Percentiles rank a stretch among this genome's conserved stretches.
Evolutionary conservation across 2,888 invertebrate species (phyloP).

Genomic region (Hesperia comma): DNA sequence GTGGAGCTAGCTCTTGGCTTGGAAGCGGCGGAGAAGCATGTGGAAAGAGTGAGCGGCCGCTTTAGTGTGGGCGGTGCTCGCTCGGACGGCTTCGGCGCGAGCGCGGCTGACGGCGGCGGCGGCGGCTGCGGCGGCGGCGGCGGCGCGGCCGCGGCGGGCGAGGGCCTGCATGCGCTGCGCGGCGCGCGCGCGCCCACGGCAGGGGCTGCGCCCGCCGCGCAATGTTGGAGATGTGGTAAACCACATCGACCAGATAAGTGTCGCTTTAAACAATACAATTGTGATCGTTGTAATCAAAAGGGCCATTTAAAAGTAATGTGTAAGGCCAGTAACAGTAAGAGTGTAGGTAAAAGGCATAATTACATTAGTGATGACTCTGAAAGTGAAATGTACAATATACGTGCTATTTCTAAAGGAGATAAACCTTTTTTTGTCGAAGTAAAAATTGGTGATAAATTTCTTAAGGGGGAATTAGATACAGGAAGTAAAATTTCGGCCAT

Average conservation of each 20-base stretch:
- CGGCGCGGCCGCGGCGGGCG: too few relatives aligned
- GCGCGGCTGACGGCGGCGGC: too few relatives aligned
- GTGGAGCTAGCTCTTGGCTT: constrained; percentile 48
- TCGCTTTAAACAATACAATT: constrained; percentile 43
- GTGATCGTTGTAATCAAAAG: constrained; percentile 44
- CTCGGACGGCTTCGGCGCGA: too few relatives aligned
- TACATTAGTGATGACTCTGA: constrained; percentile 15
- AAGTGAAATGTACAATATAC: too few relatives aligned
- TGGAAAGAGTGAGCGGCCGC: constrained; percentile 10
- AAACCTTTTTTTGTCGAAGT: constrained; percentile 29
- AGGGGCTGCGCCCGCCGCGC: constrained; percentile 6
- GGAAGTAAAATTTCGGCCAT: constrained; percentile 40
- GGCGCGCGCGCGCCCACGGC: not conserved
- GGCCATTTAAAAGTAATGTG: constrained; percentile 48
- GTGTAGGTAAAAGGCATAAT: not conserved
- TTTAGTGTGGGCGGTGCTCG: constrained; percentile 33
- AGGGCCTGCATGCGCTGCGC: constrained; percentile 18
- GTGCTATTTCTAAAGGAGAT: constrained; percentile 32
- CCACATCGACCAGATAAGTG: constrained; percentile 40
- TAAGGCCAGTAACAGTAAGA: too few relatives aligned
- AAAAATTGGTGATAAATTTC: constrained; percentile 14
- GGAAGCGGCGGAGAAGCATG: constrained; percentile 38
- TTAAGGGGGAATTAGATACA: constrained; percentile 39
- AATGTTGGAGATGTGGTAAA: constrained; percentile 27
- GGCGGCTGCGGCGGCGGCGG: too few relatives aligned